A percentile compares a stretch with the other conserved stretches of the same genome.
These are phyloP conservation scores for Alcedo quadribrachys DNA, from an alignment of 2,797 vertebrate genomes.

Conservation along the genomic window DNA sequence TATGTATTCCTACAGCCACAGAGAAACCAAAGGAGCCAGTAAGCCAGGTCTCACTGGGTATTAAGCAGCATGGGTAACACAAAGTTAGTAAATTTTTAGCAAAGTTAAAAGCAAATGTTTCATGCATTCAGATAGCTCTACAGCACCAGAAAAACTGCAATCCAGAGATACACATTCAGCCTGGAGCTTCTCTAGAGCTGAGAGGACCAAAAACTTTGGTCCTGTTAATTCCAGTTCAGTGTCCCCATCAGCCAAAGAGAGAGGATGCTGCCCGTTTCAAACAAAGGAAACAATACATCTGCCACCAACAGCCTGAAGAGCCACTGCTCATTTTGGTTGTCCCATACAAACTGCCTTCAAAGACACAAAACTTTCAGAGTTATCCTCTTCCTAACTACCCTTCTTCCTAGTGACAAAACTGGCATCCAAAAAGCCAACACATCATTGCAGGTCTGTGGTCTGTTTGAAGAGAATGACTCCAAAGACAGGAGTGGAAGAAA, in stretches of 20 bases:
- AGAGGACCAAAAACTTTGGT: not conserved
- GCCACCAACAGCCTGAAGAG: not conserved
- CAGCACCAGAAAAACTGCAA: not conserved
- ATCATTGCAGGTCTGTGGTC: not conserved
- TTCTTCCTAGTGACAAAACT: not conserved
- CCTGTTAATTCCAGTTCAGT: not conserved
- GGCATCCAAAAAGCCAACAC: not conserved
- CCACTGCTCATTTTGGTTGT: not conserved
- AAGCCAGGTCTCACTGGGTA: not conserved
- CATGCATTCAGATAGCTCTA: not conserved
- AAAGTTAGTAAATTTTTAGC: not conserved
- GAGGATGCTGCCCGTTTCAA: not conserved
- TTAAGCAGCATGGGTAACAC: rapidly evolving
- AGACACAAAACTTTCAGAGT: not conserved
- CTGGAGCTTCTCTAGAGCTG: not conserved
- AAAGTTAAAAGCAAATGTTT: not conserved
- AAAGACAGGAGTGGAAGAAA: not conserved
- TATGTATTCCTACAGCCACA: not conserved
- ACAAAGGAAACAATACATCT: not conserved
- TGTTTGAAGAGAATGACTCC: not conserved
- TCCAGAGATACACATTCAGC: rapidly evolving
- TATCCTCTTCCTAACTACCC: not conserved
- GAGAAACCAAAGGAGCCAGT: not conserved
- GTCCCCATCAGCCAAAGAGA: not conserved
- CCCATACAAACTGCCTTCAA: not conserved